Evolutionary conservation across 2,113 vertebrate species (phyloP).

Genomic region (Cephalopholis sonnerati): DNA sequence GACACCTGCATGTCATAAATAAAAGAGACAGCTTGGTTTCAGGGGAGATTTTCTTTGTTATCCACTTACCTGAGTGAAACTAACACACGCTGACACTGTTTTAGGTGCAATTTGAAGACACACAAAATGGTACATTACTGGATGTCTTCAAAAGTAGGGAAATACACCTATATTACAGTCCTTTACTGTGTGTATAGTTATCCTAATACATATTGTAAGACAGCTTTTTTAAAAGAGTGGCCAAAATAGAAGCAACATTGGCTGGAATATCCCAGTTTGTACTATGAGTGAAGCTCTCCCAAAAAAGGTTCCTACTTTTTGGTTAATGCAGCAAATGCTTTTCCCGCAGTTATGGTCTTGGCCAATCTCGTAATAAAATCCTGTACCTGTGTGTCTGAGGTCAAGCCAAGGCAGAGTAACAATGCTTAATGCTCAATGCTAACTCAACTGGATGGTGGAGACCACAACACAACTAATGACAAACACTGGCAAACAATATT

Average conservation of each 20-base stretch:
- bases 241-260: not conserved
- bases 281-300: not conserved
- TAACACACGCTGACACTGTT: not conserved
- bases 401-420: no score
- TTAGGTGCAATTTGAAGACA: not conserved
- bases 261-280: not conserved
- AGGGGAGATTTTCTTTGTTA: not conserved
- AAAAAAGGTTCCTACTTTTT: not conserved
- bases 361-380: no score
- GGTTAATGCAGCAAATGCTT: no score
- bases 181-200: not conserved
- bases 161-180: not conserved
- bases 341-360: no score
- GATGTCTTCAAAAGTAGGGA: not conserved
- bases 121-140: not conserved
- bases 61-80: not conserved
- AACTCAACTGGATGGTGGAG: no score
- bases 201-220: not conserved
- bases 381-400: no score
- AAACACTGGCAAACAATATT: no score
- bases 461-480: no score
- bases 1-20: constrained; percentile 9
- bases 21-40: not conserved
- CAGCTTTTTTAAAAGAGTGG: no score
- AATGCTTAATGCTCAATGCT: no score